Base-by-base conservation (phyloP, 2,888 invertebrate genomes). In the Synergus laeviventris region DNA sequence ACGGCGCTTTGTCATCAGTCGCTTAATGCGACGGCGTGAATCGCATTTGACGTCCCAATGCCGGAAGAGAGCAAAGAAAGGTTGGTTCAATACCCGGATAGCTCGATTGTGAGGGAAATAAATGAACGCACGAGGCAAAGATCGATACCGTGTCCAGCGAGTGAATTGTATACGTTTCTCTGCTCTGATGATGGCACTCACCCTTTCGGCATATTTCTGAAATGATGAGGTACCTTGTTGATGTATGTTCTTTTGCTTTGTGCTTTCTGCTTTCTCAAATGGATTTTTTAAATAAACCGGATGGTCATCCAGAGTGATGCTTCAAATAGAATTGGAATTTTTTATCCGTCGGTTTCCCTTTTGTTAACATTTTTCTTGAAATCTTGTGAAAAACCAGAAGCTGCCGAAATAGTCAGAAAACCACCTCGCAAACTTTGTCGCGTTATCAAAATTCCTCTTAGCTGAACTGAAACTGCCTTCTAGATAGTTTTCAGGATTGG, bases 31-130 rank as follows among this genome's bases (percentile, higher is more conserved):
- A 45, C 49, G 31, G 31, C 31, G 70, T 70, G 70, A 70, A 70
- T 49, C 7, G 70, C 49, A 70, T 70, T 70, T 36, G 70, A 70
- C 70, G 70, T 70, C 70, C 70, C 18, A 70, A 54, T 31, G 49
- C 49, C 70, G 31, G 70, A 31, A 49, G 31, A 70, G 49, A 18
- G 70, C 16, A 70, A 70, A 70, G 70, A 70, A 70, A 49, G 70
- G 31, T 49, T 24, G 70, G n/a, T 31, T 18, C 31, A 70, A 49
- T 70, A 45, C 70, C 24, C n/a, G 31, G 31, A 11, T 24, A 31
- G 31, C 70, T 70, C 31, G 49, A 70, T 70, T 70, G 70, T 49
- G n/a, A 70, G 70, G 42, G 36, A 70, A 70, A 70, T 70, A 36
- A 70, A 49, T 70, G 70, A 70, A 36, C 31, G 70, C 24, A 36